Conservation (phyloP, 1,140 invertebrate species). For the Rhizoglyphus robini region DNA sequence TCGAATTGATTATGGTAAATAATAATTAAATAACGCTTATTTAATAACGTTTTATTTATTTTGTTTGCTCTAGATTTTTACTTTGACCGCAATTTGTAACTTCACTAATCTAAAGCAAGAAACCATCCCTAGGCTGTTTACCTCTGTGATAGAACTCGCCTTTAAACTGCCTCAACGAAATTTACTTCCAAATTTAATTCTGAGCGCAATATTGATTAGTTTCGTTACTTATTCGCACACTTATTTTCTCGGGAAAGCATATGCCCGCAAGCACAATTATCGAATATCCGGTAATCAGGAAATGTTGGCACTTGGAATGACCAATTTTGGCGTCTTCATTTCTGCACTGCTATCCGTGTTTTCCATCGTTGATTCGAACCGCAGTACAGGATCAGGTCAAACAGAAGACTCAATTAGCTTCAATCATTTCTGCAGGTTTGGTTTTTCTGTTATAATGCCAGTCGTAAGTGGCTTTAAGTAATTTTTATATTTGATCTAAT, state of each 20-base stretch:
- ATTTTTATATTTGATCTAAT: slow-evolving; percentile 2
- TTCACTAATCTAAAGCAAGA: background rate
- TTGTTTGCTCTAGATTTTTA: slow-evolving; percentile 13
- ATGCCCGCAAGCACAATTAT: slow-evolving; percentile 73
- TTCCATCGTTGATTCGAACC: slow-evolving; percentile 64
- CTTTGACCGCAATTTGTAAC: background rate
- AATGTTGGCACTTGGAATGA: slow-evolving; percentile 33
- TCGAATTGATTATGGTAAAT: slow-evolving; percentile 23
- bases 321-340: slow-evolving; percentile 47
- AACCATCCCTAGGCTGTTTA: background rate
- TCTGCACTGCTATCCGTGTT: slow-evolving; percentile 67
- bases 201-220: slow-evolving; percentile 38
- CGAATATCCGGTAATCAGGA: slow-evolving; percentile 80
- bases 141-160: too few relatives aligned
- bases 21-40: background rate
- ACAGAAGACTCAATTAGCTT: slow-evolving; percentile 31
- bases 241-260: slow-evolving; percentile 82
- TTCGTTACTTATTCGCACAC: slow-evolving; percentile 79
- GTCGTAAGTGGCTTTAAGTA: slow-evolving; percentile 30
- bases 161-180: too few relatives aligned
- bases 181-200: slow-evolving; percentile 39
- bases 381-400: slow-evolving; percentile 23
- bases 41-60: slow-evolving; percentile 7
- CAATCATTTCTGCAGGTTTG: slow-evolving; percentile 37
- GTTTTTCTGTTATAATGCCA: slow-evolving; percentile 38